Percentiles rank a stretch among this genome's conserved stretches.
Conservation (phyloP, 1,140 invertebrate species). For the Parapsyche elsis region DNA sequence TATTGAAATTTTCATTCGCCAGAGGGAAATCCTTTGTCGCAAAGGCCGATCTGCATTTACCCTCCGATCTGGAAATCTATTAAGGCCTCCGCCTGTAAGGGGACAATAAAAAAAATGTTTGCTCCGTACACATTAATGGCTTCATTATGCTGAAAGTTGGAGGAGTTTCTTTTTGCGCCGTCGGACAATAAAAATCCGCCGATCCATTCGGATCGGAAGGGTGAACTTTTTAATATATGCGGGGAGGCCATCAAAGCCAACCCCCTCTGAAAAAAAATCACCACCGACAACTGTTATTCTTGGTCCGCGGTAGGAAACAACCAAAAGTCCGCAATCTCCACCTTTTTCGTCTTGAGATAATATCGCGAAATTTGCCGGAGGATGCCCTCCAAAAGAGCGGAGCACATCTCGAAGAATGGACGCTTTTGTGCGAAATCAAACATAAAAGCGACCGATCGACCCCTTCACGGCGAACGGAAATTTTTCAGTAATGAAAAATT, state of each 20-base stretch:
- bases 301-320: background rate
- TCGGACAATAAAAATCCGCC: conserved; percentile 50
- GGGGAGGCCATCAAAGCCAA: conserved; percentile 45
- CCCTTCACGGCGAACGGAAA: background rate
- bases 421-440: conserved; percentile 23
- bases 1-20: background rate
- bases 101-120: conserved; percentile 33
- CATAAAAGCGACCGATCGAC: conserved; percentile 28
- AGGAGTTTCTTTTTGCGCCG: conserved; percentile 8
- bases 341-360: conserved; percentile 10
- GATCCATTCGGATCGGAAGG: conserved; percentile 48
- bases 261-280: background rate
- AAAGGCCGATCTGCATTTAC: background rate
- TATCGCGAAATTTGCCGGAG: conserved; percentile 26
- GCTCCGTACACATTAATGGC: conserved; percentile 42
- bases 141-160: conserved; percentile 42
- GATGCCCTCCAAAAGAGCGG: conserved; percentile 4
- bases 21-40: background rate
- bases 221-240: conserved; percentile 56
- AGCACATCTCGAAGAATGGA: background rate
- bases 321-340: conserved; percentile 7
- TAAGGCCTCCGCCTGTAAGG: background rate
- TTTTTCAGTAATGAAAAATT: conserved; percentile 27
- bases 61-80: conserved; percentile 32
- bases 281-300: background rate